Percentiles rank a stretch among this genome's conserved stretches.
phyloP scores from a whole-genome alignment of 2,113 vertebrate species.

The Chrysemys picta region DNA sequence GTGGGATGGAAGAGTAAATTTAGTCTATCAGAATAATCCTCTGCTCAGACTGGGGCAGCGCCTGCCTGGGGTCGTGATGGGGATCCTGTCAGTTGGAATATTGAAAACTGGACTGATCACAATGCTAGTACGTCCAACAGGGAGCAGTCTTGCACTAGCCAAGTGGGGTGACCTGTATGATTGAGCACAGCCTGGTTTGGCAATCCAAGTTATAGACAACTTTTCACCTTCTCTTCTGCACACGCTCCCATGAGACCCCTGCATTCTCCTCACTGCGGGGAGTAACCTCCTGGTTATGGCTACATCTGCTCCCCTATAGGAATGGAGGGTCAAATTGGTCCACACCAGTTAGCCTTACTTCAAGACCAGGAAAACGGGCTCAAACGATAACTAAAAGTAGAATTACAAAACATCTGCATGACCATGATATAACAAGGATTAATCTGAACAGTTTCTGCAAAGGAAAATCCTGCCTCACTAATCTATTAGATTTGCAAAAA shows the following conservation, averaged over 20 bases:
- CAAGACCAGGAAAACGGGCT: background rate
- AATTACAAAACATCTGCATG: background rate
- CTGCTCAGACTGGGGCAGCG: accelerated
- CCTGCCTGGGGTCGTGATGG: background rate
- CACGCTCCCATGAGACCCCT: background rate
- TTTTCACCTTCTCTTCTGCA: accelerated
- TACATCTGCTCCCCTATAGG: accelerated
- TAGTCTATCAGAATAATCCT: accelerated
- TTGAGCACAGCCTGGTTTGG: background rate
- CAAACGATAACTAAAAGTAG: background rate
- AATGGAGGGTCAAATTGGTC: background rate
- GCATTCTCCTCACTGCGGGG: background rate
- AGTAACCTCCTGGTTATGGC: background rate
- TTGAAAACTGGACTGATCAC: background rate
- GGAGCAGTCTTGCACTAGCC: too few relatives aligned
- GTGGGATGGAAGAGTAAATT: background rate
- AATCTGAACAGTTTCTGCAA: background rate
- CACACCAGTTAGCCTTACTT: background rate
- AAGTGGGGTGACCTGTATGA: too few relatives aligned
- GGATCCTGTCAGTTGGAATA: background rate
- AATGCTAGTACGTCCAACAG: background rate
- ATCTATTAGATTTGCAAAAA: background rate
- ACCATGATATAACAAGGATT: background rate
- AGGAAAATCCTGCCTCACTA: background rate
- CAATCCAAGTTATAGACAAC: accelerated